Conservation (phyloP, 1,140 invertebrate species). For the Drosophila tani region DNA sequence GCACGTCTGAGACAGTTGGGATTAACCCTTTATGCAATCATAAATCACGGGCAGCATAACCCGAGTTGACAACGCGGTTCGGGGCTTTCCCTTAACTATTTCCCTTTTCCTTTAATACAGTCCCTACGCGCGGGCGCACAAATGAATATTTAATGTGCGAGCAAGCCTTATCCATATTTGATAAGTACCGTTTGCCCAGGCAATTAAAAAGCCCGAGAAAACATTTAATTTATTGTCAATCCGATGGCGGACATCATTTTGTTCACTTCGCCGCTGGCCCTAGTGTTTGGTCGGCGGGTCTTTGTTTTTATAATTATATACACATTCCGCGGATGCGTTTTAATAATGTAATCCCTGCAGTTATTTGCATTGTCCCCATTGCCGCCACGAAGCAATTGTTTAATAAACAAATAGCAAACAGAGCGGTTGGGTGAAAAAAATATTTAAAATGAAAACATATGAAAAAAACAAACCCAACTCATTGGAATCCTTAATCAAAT, state of each 20-base stretch:
- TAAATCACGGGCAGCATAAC: conserved; percentile 16
- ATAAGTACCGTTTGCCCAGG: conserved; percentile 7
- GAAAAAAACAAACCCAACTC: conserved; percentile 11
- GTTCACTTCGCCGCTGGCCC: conserved; percentile 23
- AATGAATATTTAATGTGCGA: conserved; percentile 14
- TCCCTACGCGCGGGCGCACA: background rate
- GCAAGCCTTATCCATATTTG: conserved; percentile 24
- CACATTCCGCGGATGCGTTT: conserved; percentile 14
- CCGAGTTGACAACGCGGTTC: conserved; percentile 4
- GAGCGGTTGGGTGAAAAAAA: background rate
- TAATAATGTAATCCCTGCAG: conserved; percentile 47
- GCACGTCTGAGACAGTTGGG: conserved; percentile 20
- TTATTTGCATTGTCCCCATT: conserved; percentile 20
- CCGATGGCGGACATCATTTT: conserved; percentile 11
- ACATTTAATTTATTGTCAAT: conserved; percentile 49
- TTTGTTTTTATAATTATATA: conserved; percentile 41
- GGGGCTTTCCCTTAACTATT: background rate
- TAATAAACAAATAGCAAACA: conserved; percentile 48
- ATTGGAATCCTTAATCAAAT: conserved; percentile 53
- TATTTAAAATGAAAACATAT: conserved; percentile 1
- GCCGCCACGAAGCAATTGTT: conserved; percentile 29
- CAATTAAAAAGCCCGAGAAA: conserved; percentile 36
- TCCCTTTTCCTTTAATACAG: conserved; percentile 16
- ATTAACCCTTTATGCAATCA: conserved; percentile 19
- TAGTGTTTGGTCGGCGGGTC: conserved; percentile 7